Evolutionary conservation across 2,888 invertebrate genomes (phyloP), one percentile per base, ranked within the genome.

Genomic region (Protonemura montana): DNA sequence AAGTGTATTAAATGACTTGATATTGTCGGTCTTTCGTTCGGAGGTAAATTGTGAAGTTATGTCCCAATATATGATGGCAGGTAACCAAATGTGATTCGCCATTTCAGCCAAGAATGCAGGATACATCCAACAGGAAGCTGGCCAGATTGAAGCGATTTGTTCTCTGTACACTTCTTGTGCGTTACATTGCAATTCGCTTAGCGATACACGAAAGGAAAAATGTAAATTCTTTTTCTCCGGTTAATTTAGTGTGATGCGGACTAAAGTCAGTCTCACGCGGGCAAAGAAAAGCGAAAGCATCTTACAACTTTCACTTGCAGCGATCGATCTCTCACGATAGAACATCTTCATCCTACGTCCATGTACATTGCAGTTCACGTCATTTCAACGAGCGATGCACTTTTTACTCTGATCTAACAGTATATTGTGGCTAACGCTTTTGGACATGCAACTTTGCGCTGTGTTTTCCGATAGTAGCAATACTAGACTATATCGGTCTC

Each of bases 371-470:
- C 59, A 21, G 3, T 21, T 59, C 59, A 59, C 59, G 59, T 59
- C 59, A 59, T 59, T 59, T 21, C 16, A 35, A 3, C 7, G 16
- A 59, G 35, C 59, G n/a, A n/a, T 59, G 59, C 59, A 59, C 59
- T 59, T 59, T 59, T 59, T 59, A 21, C 59, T 35, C 35, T 59
- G 59, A 59, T 59, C 59, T 59, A 59, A 59, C 59, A 59, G 59
- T 59, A 59, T 59, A 59, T 2, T 59, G 59, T 59, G 59, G 59
- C 21, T 16, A 59, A 59, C 21, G 59, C 13, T 21, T 13, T 59
- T 21, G 21, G 59, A 13, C 21, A 59, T 10, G 21, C 59, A 59
- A 13, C 13, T 21, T 59, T 59, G 21, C 59, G 3, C 59, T 59
- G 59, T 21, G 59, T 21, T 59, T n/a, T 59, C 59, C 21, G 21